Evolutionary conservation across 2,888 invertebrate genomes (phyloP).

Genomic region (Cephus rjabovi): DNA sequence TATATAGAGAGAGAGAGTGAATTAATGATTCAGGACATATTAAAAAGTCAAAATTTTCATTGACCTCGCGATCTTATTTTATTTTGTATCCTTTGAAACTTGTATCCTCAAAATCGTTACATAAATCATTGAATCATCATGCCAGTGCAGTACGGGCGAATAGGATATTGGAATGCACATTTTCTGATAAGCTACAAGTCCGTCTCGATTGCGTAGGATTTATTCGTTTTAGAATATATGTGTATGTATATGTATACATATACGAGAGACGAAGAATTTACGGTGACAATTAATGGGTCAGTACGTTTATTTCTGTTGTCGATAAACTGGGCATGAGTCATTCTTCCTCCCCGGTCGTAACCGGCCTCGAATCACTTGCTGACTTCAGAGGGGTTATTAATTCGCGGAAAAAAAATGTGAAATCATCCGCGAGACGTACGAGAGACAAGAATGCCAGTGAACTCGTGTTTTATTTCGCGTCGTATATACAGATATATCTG

Average conservation of each 20-base stretch:
- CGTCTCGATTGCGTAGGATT: not conserved
- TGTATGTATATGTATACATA: not conserved
- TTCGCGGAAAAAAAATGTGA: not conserved
- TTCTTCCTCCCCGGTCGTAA: not conserved
- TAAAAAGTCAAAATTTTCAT: not conserved
- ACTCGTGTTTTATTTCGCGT: not conserved
- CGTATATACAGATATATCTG: not conserved
- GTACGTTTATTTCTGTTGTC: not conserved
- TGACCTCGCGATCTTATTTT: not conserved
- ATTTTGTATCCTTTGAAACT: not conserved
- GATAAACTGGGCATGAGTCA: not conserved
- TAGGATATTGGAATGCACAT: too few relatives aligned
- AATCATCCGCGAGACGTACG: not conserved
- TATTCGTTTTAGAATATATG: not conserved
- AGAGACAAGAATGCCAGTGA: not conserved
- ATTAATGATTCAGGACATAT: not conserved
- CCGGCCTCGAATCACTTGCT: not conserved
- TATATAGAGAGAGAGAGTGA: not conserved
- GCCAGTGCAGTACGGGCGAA: too few relatives aligned
- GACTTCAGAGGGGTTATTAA: not conserved
- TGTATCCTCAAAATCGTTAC: not conserved
- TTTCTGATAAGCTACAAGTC: not conserved
- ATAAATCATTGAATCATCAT: too few relatives aligned
- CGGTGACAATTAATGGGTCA: not conserved
- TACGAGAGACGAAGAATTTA: not conserved